A percentile compares a stretch with the other conserved stretches of the same genome.
Evolutionary conservation across 2,888 invertebrate genomes (phyloP).

Genomic region (Apamea monoglypha): DNA sequence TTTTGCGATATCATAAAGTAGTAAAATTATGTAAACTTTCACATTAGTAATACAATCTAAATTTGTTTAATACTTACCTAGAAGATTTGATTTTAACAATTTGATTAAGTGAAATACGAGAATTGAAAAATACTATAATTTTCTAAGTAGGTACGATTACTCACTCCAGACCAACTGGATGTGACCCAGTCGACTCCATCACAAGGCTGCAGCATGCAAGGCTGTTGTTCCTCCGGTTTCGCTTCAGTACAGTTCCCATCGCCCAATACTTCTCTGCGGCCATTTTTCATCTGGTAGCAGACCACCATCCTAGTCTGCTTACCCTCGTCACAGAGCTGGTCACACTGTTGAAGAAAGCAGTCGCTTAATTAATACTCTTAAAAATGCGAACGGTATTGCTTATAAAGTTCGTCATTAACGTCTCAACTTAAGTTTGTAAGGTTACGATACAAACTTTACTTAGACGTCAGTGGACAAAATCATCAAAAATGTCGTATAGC

Average conservation of each 20-base stretch:
- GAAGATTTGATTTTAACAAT: background rate
- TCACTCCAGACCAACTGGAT: slow-evolving; percentile 97
- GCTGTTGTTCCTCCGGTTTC: slow-evolving; percentile 93
- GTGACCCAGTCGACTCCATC: slow-evolving; percentile 97
- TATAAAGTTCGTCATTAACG: background rate
- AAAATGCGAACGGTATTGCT: background rate
- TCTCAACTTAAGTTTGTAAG: background rate
- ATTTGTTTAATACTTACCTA: background rate
- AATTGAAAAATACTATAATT: background rate
- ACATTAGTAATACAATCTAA: too few species aligned
- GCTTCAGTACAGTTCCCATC: slow-evolving; percentile 92
- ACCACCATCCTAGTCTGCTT: slow-evolving; percentile 94
- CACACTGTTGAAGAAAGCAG: slow-evolving; percentile 91
- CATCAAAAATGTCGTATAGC: background rate
- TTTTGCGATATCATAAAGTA: too few species aligned
- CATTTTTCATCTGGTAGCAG: slow-evolving; percentile 93
- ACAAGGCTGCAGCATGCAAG: slow-evolving; percentile 95
- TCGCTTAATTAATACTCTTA: background rate
- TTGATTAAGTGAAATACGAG: background rate
- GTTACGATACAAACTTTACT: background rate
- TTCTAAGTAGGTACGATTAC: slow-evolving; percentile 9
- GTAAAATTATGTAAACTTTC: too few species aligned
- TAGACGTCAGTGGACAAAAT: background rate
- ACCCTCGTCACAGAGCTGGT: slow-evolving; percentile 97
- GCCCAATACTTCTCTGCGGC: slow-evolving; percentile 92